Conservation (phyloP, 2,113 vertebrate species). For the Pyrgilauda ruficollis region DNA sequence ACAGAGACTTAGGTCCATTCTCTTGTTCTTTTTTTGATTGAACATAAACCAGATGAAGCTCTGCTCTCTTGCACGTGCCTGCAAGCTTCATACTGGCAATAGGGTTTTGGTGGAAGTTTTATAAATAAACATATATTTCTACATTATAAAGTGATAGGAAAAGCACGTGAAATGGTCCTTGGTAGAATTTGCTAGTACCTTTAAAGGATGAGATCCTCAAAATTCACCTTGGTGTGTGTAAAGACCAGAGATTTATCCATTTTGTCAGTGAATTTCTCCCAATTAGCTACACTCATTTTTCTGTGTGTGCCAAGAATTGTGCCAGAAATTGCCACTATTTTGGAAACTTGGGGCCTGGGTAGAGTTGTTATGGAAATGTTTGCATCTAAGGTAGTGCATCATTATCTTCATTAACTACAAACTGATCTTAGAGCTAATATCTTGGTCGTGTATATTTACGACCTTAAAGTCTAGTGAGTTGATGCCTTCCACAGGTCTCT, state of each 20-base stretch:
- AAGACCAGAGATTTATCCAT: background rate
- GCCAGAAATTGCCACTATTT: background rate
- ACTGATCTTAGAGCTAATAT: background rate
- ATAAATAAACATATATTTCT: background rate
- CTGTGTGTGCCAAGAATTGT: background rate
- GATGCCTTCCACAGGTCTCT: background rate
- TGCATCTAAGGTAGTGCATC: background rate
- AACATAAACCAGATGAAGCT: background rate
- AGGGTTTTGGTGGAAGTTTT: background rate
- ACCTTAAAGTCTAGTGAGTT: background rate
- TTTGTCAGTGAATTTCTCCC: background rate
- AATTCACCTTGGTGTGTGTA: rapidly evolving
- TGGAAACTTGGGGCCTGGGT: background rate
- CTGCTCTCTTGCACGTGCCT: background rate
- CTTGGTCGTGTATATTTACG: background rate
- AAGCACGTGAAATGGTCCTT: background rate
- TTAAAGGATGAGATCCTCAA: background rate
- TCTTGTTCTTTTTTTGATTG: background rate
- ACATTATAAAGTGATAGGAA: background rate
- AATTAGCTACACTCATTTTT: background rate
- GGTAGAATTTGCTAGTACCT: background rate
- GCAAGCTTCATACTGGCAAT: background rate
- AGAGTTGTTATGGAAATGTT: background rate
- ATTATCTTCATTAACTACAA: background rate
- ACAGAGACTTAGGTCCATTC: background rate